Conservation (phyloP, 2,888 invertebrate species). For the Melinopterus prodromus region DNA sequence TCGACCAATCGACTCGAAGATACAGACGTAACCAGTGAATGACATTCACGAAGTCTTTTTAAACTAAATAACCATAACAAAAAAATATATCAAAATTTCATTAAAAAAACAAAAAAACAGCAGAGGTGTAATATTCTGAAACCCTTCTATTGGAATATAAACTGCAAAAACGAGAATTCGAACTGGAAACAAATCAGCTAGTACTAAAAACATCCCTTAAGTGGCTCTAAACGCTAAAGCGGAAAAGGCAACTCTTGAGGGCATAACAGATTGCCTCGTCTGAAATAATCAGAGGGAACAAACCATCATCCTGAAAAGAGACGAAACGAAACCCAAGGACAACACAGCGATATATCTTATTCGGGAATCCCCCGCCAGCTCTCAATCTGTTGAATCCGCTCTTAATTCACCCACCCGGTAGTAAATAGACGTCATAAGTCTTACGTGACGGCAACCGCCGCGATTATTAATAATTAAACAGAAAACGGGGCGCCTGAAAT, state of each 20-base stretch:
- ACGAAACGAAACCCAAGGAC: neutral
- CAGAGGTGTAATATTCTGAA: neutral
- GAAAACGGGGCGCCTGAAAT: neutral
- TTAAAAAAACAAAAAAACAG: no score
- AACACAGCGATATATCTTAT: neutral
- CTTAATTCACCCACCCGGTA: neutral
- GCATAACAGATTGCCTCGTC: neutral
- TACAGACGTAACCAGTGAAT: no score
- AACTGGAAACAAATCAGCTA: neutral
- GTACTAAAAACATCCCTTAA: neutral
- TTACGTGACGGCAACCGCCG: neutral
- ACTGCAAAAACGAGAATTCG: neutral
- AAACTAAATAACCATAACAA: no score
- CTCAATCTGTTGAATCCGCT: neutral
- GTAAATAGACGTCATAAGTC: conserved; percentile 4
- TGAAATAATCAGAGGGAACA: neutral
- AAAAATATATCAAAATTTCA: no score
- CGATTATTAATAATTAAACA: neutral
- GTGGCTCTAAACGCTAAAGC: neutral
- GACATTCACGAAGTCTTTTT: no score
- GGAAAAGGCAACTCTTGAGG: neutral
- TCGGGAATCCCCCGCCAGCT: neutral
- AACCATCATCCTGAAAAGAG: neutral
- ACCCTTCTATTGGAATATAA: no score
- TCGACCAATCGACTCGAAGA: no score